Conservation (phyloP, 2,113 vertebrate species). For the Gavialis gangeticus region DNA sequence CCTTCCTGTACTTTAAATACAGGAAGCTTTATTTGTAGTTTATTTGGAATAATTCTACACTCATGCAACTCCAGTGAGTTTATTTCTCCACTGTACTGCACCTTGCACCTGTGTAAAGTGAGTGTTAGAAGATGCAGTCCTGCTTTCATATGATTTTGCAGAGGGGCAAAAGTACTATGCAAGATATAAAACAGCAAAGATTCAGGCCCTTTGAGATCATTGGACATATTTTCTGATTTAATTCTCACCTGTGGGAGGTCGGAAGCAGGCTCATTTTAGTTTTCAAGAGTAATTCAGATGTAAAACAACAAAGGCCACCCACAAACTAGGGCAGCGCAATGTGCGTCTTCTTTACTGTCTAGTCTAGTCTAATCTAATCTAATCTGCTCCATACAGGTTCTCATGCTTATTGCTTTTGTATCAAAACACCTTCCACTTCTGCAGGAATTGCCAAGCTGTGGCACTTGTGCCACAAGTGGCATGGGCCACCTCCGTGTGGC, state of each 20-base stretch:
- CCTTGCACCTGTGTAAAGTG: background rate
- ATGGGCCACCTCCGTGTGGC: too few relatives aligned
- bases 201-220: background rate
- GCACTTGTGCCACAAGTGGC: too few relatives aligned
- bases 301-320: background rate
- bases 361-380: background rate
- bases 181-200: background rate
- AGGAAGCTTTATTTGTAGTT: background rate
- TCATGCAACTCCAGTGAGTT: background rate
- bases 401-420: background rate
- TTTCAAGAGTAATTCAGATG: background rate
- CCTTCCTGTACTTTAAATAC: conserved; percentile 35
- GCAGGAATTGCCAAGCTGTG: too few relatives aligned
- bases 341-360: background rate
- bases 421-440: background rate
- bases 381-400: background rate
- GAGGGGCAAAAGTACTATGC: background rate
- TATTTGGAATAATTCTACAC: conserved; percentile 9
- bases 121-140: background rate
- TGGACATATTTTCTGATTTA: background rate
- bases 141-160: conserved; percentile 11
- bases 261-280: background rate
- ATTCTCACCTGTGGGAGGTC: background rate
- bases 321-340: background rate
- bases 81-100: background rate